A percentile compares a stretch with the other conserved stretches of the same genome.
These are phyloP conservation scores for Himalopsyche phryganea DNA, from an alignment of 1,140 invertebrate genomes.

Conservation along the genomic window DNA sequence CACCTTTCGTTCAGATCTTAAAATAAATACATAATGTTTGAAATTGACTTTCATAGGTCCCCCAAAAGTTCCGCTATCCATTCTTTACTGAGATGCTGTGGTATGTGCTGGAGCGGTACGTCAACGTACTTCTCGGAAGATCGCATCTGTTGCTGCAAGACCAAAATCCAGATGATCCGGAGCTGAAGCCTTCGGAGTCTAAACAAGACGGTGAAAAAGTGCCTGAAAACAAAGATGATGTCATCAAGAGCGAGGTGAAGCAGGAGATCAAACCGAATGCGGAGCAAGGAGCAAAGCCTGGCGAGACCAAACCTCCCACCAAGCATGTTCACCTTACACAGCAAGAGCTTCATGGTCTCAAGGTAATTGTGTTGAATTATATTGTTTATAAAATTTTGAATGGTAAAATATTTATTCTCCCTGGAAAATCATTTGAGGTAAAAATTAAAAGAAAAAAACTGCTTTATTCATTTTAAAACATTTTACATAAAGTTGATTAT, in stretches of 20 bases:
- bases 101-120: conserved; percentile 94
- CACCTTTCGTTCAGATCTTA: no score
- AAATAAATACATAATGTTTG: no score
- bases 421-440: no score
- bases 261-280: not conserved
- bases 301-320: conserved; percentile 37
- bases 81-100: conserved; percentile 98
- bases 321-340: conserved; percentile 74
- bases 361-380: conserved; percentile 50
- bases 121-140: conserved; percentile 80
- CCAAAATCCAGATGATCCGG: conserved; percentile 49
- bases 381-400: no score
- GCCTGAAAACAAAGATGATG: not conserved
- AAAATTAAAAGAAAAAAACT: no score
- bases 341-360: conserved; percentile 84
- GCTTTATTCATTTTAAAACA: no score
- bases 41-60: no score
- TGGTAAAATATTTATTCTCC: no score
- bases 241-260: not conserved
- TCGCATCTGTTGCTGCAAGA: conserved; percentile 65
- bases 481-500: no score
- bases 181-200: conserved; percentile 37
- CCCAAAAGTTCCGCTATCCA: conserved; percentile 94
- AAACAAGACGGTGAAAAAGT: conserved; percentile 20
- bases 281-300: not conserved